These are phyloP conservation scores for Tragelaphus scriptus DNA, from an alignment of 2,113 vertebrate genomes.

Conservation along the genomic window DNA sequence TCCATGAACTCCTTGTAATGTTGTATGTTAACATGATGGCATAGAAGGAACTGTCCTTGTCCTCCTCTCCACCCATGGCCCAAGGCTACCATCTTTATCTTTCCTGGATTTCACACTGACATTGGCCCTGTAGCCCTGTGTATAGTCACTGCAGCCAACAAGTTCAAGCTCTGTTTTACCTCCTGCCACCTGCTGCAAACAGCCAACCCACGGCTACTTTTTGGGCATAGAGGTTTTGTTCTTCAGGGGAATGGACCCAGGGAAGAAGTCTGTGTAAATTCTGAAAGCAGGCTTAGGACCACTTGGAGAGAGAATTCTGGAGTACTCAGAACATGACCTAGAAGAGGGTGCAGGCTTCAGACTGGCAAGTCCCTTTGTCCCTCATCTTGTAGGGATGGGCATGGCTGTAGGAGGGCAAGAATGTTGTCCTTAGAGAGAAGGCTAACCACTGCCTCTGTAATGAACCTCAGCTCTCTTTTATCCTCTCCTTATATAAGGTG, in stretches of 20 bases:
- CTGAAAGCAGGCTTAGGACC: background rate
- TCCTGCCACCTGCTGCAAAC: background rate
- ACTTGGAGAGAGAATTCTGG: background rate
- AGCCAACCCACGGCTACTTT: background rate
- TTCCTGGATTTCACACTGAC: background rate
- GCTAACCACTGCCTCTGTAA: background rate
- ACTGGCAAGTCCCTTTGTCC: background rate
- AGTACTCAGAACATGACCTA: background rate
- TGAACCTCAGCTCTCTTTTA: background rate
- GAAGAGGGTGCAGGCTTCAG: background rate
- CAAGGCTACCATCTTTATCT: background rate
- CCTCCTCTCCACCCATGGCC: background rate
- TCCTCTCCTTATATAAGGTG: background rate
- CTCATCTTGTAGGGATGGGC: background rate
- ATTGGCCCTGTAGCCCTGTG: background rate
- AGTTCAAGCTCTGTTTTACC: background rate
- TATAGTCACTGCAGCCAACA: background rate
- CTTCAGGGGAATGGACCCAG: background rate
- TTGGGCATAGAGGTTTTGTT: background rate
- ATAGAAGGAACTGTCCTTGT: background rate
- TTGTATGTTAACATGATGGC: background rate
- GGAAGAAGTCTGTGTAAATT: background rate
- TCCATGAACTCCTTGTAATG: background rate
- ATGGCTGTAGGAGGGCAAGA: background rate
- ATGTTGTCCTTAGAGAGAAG: background rate